Base-by-base conservation (phyloP, 2,797 vertebrate genomes). In the Bufotes viridis region DNA sequence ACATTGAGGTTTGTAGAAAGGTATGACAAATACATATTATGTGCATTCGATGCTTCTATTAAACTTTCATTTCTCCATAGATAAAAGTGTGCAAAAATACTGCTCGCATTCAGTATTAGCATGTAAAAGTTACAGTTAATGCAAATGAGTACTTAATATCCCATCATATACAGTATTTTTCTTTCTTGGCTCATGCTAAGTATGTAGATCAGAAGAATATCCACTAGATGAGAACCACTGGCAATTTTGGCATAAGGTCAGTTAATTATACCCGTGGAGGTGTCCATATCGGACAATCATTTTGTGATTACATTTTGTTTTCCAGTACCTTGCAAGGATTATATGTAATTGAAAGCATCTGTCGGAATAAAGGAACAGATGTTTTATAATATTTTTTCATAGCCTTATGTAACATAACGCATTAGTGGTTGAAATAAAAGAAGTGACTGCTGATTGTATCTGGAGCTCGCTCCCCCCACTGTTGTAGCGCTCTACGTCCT, bases 301-400 rank as follows among this genome's bases (percentile, higher is more conserved):
- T 51, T 69, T 24, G 60, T 82, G 81, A 76, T 87, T 75, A 69
- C 81, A 67, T 57, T 57, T 75, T 87, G 53, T 82, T 83, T 81
- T 78, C 8, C 20, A 29, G 7, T 82, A 87, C 70, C 60, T 65
- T 78, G 53, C 42, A 55, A 75, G 69, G 69, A 82, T 65, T 87
- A 26, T 17, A 22, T 78, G 70, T 76, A 87, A 82, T 87, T 87
- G 60, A 42, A 87, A 75, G 72, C 86, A 87, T 70, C 58, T 87
- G 86, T 83, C 81, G 69, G 58, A 78, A 63, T 82, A 78, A 65
- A 82, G 51, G 72, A 83, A 42, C 86, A 82, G 86, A 87, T 83
- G 86, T 58, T 87, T 57, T 83, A 76, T 82, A 75, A 42, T 78
- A 65, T 78, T 85, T 85, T 42, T 81, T 24, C 53, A 49, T 34